These are phyloP conservation scores for Agrotis ipsilon DNA, from an alignment of 2,888 invertebrate genomes.

Conservation along the genomic window DNA sequence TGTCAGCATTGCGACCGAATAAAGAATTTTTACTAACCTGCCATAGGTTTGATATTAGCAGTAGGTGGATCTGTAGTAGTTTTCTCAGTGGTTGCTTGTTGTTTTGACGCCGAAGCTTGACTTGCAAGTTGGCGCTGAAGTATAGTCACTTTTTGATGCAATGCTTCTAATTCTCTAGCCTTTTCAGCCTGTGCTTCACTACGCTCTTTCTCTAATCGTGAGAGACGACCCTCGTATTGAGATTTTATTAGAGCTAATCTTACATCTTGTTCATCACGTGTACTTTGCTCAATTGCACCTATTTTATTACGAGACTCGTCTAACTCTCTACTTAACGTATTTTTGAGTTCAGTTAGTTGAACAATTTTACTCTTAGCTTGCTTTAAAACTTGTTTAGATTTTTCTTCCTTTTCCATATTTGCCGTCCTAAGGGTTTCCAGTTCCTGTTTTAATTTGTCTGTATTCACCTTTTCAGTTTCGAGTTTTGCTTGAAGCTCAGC, in stretches of 20 bases:
- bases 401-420: slow-evolving; percentile 92
- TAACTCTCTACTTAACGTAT: slow-evolving; percentile 91
- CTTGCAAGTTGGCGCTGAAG: slow-evolving; percentile 93
- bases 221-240: slow-evolving; percentile 93
- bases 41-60: slow-evolving; percentile 98
- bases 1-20: not conserved
- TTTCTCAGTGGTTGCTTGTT: slow-evolving; percentile 90
- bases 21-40: slow-evolving; percentile 89
- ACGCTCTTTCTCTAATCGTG: slow-evolving; percentile 94
- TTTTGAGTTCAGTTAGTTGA: slow-evolving; percentile 93
- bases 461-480: slow-evolving; percentile 89
- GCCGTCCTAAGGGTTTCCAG: slow-evolving; percentile 91
- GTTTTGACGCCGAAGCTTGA: slow-evolving; percentile 93
- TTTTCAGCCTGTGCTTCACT: slow-evolving; percentile 92
- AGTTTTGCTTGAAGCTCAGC: slow-evolving; percentile 85
- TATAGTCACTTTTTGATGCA: slow-evolving; percentile 93
- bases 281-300: slow-evolving; percentile 88
- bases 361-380: slow-evolving; percentile 94
- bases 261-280: slow-evolving; percentile 91
- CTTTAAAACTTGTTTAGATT: slow-evolving; percentile 93
- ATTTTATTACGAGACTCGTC: slow-evolving; percentile 89
- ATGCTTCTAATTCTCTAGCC: slow-evolving; percentile 92
- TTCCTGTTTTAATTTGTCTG: slow-evolving; percentile 93
- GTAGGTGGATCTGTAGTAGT: slow-evolving; percentile 92
- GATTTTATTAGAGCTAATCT: slow-evolving; percentile 92